A percentile compares a stretch with the other conserved stretches of the same genome.
phyloP scores from a whole-genome alignment of 2,888 invertebrate species.

The Podotricha telesiphe region DNA sequence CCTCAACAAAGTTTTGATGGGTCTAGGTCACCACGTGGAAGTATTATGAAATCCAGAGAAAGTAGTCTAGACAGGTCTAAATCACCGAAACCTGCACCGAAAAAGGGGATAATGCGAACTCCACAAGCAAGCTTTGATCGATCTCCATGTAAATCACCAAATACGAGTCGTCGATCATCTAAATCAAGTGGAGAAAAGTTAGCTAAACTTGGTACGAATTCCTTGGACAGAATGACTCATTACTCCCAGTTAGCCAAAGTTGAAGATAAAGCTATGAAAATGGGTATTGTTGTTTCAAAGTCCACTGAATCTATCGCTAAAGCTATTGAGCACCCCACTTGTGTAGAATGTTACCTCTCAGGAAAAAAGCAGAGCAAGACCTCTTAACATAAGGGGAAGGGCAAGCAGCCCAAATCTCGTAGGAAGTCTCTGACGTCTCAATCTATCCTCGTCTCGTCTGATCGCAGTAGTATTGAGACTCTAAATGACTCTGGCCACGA shows the following conservation, averaged over 20 bases:
- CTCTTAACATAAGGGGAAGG: slow-evolving; percentile 87
- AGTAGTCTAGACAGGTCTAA: slow-evolving; percentile 72
- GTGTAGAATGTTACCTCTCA: slow-evolving; percentile 89
- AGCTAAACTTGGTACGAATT: slow-evolving; percentile 77
- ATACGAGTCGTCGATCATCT: slow-evolving; percentile 72
- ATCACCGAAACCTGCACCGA: slow-evolving; percentile 78
- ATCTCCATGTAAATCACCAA: slow-evolving; percentile 76
- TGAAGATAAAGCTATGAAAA: slow-evolving; percentile 79
- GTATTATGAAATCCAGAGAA: slow-evolving; percentile 78
- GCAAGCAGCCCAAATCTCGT: slow-evolving; percentile 84
- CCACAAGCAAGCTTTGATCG: slow-evolving; percentile 80
- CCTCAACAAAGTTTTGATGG: slow-evolving; percentile 84
- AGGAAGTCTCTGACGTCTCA: slow-evolving; percentile 68
- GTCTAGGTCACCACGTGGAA: slow-evolving; percentile 75
- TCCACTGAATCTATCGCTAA: slow-evolving; percentile 81
- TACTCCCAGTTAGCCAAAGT: slow-evolving; percentile 79
- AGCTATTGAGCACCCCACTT: slow-evolving; percentile 87
- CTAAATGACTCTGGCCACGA: slow-evolving; percentile 65
- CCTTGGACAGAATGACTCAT: slow-evolving; percentile 76
- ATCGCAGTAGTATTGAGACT: slow-evolving; percentile 77
- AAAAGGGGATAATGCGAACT: slow-evolving; percentile 80
- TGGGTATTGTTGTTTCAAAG: slow-evolving; percentile 83
- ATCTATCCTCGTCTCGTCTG: slow-evolving; percentile 69
- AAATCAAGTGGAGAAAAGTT: slow-evolving; percentile 74
- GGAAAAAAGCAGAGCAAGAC: slow-evolving; percentile 83